A percentile compares a stretch with the other conserved stretches of the same genome.
These are phyloP conservation scores for Ferdinandea cuprea DNA, from an alignment of 2,888 invertebrate species.

Conservation along the genomic window DNA sequence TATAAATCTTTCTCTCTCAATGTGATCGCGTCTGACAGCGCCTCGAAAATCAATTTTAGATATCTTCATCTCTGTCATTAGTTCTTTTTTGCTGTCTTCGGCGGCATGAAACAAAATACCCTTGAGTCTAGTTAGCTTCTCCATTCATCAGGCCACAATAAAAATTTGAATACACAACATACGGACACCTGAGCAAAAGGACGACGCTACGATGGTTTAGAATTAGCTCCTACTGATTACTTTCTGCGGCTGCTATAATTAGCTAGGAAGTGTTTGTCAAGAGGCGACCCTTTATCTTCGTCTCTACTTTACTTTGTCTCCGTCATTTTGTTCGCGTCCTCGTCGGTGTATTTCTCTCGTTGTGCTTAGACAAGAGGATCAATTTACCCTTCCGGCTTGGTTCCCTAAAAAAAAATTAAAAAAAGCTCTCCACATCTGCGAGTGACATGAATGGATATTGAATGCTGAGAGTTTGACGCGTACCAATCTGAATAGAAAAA, in stretches of 20 bases:
- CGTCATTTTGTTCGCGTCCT: neutral
- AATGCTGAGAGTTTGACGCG: constrained; percentile 59
- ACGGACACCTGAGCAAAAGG: constrained; percentile 67
- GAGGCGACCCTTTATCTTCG: constrained; percentile 43
- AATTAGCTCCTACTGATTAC: constrained; percentile 73
- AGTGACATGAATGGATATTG: constrained; percentile 51
- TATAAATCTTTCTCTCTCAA: constrained; percentile 46
- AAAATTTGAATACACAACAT: constrained; percentile 58
- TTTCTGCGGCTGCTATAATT: constrained; percentile 58
- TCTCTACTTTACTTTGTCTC: neutral
- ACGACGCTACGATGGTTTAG: constrained; percentile 49
- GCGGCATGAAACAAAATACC: constrained; percentile 73
- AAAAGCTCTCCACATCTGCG: constrained; percentile 38
- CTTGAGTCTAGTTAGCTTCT: constrained; percentile 71
- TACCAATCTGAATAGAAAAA: constrained; percentile 41
- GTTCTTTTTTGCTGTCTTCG: constrained; percentile 11
- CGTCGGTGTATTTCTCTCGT: neutral
- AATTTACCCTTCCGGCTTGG: constrained; percentile 73
- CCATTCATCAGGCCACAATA: constrained; percentile 51
- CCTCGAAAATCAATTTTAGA: constrained; percentile 69
- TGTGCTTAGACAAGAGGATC: constrained; percentile 62
- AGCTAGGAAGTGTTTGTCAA: constrained; percentile 74
- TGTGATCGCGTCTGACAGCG: constrained; percentile 71
- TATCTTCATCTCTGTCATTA: constrained; percentile 7
- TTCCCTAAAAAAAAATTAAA: constrained; percentile 44